These are phyloP conservation scores for Nesogale talazaci DNA, from an alignment of 2,113 vertebrate species.

Conservation along the genomic window DNA sequence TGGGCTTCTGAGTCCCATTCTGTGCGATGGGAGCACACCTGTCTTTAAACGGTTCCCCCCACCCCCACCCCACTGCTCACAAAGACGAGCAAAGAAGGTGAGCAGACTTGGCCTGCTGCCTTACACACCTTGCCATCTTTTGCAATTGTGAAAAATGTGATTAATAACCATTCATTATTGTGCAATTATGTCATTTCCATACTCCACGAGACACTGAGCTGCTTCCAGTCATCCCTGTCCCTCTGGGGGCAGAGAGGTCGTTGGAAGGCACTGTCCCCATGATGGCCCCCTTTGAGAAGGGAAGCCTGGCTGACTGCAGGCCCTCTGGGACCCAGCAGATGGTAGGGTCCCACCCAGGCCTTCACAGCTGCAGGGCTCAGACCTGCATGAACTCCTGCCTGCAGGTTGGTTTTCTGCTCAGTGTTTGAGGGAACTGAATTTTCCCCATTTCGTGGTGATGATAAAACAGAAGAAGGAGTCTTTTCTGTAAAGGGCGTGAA, in stretches of 20 bases:
- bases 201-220: not conserved
- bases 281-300: not conserved
- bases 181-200: not conserved
- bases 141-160: too few species aligned
- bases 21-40: not conserved
- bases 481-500: conserved; percentile 25
- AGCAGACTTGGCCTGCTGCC: not conserved
- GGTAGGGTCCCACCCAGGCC: not conserved
- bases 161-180: not conserved
- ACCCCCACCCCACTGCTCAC: not conserved
- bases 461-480: conserved; percentile 15
- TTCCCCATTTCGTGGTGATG: not conserved
- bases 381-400: not conserved
- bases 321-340: not conserved
- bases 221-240: not conserved
- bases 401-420: not conserved
- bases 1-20: not conserved
- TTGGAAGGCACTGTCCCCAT: not conserved
- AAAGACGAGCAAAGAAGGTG: not conserved
- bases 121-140: not conserved
- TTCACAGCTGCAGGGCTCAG: not conserved
- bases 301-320: not conserved
- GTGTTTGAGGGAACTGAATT: not conserved
- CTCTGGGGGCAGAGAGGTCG: not conserved
- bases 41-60: not conserved